Conservation (phyloP, 2,888 invertebrate genomes). For the Apamea anceps region DNA sequence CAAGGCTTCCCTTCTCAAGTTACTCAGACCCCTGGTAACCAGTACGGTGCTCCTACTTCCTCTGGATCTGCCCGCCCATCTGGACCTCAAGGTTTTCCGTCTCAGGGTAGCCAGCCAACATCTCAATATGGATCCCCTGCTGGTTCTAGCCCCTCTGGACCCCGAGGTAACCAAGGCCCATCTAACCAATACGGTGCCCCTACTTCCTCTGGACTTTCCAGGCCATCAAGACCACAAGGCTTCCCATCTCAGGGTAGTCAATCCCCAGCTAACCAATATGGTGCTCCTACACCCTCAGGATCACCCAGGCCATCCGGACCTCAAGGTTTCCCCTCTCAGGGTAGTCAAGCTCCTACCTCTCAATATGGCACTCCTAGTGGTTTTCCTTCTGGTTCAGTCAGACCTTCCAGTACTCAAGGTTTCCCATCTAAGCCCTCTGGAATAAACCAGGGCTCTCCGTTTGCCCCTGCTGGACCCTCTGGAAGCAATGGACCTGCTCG, state of each 20-base stretch:
- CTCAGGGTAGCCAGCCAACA: constrained; percentile 31
- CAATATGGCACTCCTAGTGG: constrained; percentile 43
- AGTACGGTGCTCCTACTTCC: constrained; percentile 35
- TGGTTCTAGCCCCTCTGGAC: constrained; percentile 29
- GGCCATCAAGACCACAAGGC: constrained; percentile 41
- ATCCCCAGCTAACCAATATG: constrained; percentile 30
- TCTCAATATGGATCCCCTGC: constrained; percentile 31
- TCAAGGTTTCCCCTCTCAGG: constrained; percentile 37
- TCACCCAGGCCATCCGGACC: constrained; percentile 25
- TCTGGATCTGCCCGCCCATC: constrained; percentile 35
- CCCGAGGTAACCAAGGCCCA: constrained; percentile 23
- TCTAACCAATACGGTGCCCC: constrained; percentile 40
- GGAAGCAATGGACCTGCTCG: constrained; percentile 26
- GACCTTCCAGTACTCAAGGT: constrained; percentile 29
- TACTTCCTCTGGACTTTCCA: constrained; percentile 26
- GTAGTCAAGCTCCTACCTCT: constrained; percentile 33
- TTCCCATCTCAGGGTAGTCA: constrained; percentile 20
- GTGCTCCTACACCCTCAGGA: constrained; percentile 46
- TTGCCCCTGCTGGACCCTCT: constrained; percentile 33
- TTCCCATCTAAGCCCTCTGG: constrained; percentile 65
- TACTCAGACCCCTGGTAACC: constrained; percentile 21
- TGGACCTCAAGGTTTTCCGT: constrained; percentile 40
- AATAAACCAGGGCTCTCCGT: constrained; percentile 63
- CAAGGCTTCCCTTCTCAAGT: constrained; percentile 38
- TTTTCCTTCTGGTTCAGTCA: constrained; percentile 14